phyloP scores from a whole-genome alignment of 2,113 vertebrate species.

The Varanus komodoensis region DNA sequence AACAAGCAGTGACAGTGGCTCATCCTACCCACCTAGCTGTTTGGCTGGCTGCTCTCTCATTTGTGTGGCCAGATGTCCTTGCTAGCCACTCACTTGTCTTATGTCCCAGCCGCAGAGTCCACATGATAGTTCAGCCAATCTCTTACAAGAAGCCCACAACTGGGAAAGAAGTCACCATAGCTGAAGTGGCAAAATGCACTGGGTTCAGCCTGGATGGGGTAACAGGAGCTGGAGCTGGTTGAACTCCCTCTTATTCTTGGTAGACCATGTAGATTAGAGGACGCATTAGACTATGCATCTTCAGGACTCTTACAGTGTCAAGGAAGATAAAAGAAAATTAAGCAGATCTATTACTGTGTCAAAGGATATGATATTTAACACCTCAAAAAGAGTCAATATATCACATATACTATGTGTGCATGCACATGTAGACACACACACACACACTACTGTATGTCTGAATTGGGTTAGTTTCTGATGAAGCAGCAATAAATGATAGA shows the following conservation, averaged over 20 bases:
- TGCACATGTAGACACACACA: no score
- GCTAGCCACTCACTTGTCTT: no score
- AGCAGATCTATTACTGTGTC: constrained; percentile 32
- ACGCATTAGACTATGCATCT: not conserved
- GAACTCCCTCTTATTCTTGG: not conserved
- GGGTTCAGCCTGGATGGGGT: not conserved
- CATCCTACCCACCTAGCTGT: no score
- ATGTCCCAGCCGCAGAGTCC: no score
- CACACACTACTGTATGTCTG: no score
- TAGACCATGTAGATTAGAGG: not conserved
- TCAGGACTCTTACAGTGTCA: not conserved
- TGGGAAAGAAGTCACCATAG: no score
- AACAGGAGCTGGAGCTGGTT: not conserved
- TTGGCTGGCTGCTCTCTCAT: no score
- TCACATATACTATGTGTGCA: constrained; percentile 1
- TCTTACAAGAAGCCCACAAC: no score
- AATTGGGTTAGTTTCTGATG: constrained; percentile 22
- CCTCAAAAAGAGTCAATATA: constrained; percentile 42
- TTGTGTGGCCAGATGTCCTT: no score
- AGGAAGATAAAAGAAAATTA: constrained; percentile 43
- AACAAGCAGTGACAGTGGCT: no score
- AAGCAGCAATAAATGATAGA: not conserved
- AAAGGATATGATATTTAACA: constrained; percentile 41
- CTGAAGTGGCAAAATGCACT: no score
- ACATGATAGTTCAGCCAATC: no score